These are phyloP conservation scores for Ischnus inquisitorius DNA, from an alignment of 2,888 invertebrate genomes.

Conservation along the genomic window DNA sequence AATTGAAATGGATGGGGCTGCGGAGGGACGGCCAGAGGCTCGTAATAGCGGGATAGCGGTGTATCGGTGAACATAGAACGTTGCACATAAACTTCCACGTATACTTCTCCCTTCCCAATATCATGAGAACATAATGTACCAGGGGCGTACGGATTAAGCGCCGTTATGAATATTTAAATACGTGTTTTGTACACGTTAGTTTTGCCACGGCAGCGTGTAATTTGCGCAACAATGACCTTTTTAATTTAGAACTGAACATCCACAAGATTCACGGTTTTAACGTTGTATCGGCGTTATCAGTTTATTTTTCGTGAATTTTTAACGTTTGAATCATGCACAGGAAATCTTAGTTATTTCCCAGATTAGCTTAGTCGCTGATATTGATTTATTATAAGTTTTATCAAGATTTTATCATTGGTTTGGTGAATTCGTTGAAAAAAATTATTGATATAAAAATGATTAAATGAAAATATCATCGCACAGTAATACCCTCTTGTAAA, in stretches of 20 bases:
- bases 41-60: constrained; percentile 63
- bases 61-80: constrained; percentile 53
- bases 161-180: constrained; percentile 45
- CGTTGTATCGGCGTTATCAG: background rate
- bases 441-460: background rate
- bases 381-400: background rate
- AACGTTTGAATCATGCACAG: background rate
- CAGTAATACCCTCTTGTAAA: too few relatives aligned
- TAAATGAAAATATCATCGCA: background rate
- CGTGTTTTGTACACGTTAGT: constrained; percentile 19
- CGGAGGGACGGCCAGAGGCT: constrained; percentile 47
- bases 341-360: background rate
- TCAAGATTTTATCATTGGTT: background rate
- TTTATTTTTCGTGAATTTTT: background rate
- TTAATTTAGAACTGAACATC: background rate
- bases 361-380: background rate
- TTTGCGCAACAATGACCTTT: constrained; percentile 12
- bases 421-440: background rate
- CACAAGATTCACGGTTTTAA: background rate
- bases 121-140: constrained; percentile 24
- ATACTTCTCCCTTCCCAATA: constrained; percentile 2
- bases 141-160: constrained; percentile 50
- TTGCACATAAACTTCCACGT: constrained; percentile 62
- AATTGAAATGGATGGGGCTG: constrained; percentile 72
- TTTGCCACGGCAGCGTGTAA: background rate